A percentile compares a stretch with the other conserved stretches of the same genome.
phyloP scores from a whole-genome alignment of 2,113 vertebrate genomes.

The Merops nubicus region DNA sequence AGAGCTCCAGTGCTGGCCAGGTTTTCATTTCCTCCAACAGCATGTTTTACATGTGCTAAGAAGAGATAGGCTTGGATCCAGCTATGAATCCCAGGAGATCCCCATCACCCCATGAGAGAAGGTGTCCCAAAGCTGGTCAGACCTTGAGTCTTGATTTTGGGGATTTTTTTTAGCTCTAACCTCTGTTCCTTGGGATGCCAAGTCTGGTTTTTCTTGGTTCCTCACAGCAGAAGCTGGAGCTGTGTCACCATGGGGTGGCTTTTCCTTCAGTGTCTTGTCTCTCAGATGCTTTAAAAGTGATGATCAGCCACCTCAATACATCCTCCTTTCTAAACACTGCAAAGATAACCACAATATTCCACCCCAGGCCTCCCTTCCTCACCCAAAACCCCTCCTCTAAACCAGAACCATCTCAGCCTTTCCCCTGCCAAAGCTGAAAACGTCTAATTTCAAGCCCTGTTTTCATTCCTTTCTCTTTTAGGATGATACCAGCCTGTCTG shows the following conservation, averaged over 20 bases:
- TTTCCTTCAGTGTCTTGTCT: neutral
- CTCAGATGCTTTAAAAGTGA: neutral
- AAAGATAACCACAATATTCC: neutral
- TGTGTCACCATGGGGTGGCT: neutral
- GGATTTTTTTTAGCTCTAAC: neutral
- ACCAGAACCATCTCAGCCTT: fast-evolving
- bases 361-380: neutral
- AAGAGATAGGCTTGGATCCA: neutral
- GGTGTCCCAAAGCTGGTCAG: neutral
- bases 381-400: neutral
- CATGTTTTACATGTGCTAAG: fast-evolving
- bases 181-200: neutral
- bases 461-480: fast-evolving
- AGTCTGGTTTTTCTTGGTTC: fast-evolving
- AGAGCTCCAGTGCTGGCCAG: neutral
- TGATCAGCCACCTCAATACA: fast-evolving
- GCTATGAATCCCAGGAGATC: neutral
- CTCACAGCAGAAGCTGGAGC: neutral
- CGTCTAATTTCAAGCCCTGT: fast-evolving
- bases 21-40: neutral
- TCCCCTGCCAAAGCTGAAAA: neutral
- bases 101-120: neutral
- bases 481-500: fast-evolving
- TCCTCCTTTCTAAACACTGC: neutral
- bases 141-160: neutral